These are phyloP conservation scores for Oryctes rhinoceros DNA, from an alignment of 1,140 invertebrate species.

Conservation along the genomic window DNA sequence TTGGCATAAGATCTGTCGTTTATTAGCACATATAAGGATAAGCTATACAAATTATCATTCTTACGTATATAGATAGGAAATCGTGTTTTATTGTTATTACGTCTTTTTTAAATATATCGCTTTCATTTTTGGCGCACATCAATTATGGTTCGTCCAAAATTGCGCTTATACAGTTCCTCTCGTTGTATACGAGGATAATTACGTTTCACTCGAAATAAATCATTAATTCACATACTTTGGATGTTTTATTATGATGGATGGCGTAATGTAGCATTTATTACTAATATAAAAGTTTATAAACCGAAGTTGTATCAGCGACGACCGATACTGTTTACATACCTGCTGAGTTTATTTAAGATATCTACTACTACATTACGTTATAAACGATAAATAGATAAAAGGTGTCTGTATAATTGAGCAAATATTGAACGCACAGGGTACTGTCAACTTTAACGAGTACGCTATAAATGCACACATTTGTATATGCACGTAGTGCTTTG, in stretches of 20 bases:
- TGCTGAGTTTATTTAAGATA: constrained; percentile 43
- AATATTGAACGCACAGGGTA: constrained; percentile 33
- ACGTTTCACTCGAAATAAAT: constrained; percentile 26
- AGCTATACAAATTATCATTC: too few relatives aligned
- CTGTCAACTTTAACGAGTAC: constrained; percentile 32
- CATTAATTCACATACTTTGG: constrained; percentile 9
- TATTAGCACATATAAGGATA: too few relatives aligned
- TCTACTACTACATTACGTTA: constrained; percentile 41
- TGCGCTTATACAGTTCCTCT: not conserved
- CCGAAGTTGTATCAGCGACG: constrained; percentile 12
- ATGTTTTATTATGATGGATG: constrained; percentile 35
- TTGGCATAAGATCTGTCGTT: not conserved
- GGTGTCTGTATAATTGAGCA: constrained; percentile 32
- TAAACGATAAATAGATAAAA: constrained; percentile 42
- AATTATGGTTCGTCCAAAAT: not conserved
- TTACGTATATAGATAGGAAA: not conserved
- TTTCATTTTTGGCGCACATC: not conserved
- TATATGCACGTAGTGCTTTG: not conserved
- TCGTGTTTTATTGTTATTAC: not conserved
- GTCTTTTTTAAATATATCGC: not conserved
- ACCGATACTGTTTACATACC: constrained; percentile 42
- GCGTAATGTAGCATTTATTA: constrained; percentile 23
- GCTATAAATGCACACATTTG: not conserved
- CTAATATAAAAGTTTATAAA: constrained; percentile 23
- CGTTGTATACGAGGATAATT: not conserved